These are phyloP conservation scores for Emmelina monodactyla DNA, from an alignment of 2,888 invertebrate genomes.

Conservation along the genomic window DNA sequence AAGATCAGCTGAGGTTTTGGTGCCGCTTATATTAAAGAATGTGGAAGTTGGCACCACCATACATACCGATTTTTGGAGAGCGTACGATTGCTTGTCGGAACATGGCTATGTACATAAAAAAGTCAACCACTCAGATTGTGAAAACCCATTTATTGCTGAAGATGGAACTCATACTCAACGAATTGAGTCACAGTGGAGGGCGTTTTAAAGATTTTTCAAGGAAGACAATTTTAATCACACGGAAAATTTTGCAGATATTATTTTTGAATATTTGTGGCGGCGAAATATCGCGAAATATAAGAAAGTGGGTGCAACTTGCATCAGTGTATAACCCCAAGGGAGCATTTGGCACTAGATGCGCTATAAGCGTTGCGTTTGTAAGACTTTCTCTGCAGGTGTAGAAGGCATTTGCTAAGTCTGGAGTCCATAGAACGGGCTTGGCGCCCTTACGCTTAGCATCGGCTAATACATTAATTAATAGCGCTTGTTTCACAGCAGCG, in stretches of 20 bases:
- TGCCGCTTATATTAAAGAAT: conserved; percentile 19
- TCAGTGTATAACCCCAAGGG: not conserved
- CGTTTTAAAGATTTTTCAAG: too few species aligned
- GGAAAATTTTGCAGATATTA: too few species aligned
- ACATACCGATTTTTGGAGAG: conserved; percentile 18
- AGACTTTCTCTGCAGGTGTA: too few species aligned
- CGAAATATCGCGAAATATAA: too few species aligned
- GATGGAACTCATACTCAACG: conserved; percentile 17
- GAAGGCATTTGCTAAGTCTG: too few species aligned
- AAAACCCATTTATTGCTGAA: conserved; percentile 15
- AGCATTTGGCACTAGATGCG: not conserved
- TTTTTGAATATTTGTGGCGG: too few species aligned
- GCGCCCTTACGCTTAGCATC: too few species aligned
- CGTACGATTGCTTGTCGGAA: conserved; percentile 12
- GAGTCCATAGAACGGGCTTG: too few species aligned
- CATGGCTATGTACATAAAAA: conserved; percentile 16
- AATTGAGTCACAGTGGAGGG: conserved; percentile 17
- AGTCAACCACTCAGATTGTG: conserved; percentile 15
- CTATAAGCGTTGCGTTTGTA: too few species aligned
- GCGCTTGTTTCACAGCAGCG: too few species aligned
- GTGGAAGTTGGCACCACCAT: conserved; percentile 15
- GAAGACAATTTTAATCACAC: too few species aligned
- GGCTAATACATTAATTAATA: too few species aligned
- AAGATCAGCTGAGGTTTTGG: conserved; percentile 15
- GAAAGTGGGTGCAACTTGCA: not conserved